Conservation (phyloP, 2,888 invertebrate genomes). For the Dicyrtomina minuta region DNA sequence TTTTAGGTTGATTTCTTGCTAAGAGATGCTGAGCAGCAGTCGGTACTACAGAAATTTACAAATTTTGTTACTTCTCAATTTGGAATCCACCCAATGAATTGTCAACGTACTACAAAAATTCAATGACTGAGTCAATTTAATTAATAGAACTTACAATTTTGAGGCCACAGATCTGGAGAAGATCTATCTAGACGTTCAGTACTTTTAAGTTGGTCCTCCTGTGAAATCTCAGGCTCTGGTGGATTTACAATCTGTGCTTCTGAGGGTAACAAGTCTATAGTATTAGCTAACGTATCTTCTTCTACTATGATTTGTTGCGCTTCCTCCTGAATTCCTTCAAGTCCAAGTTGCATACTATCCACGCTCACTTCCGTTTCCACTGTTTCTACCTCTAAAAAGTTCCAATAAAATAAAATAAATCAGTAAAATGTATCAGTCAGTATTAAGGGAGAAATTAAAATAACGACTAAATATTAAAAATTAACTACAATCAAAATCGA, state of each 20-base stretch:
- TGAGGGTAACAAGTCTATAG: constrained; percentile 36
- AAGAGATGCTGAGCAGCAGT: constrained; percentile 50
- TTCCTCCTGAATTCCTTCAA: constrained; percentile 38
- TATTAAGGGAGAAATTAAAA: background rate
- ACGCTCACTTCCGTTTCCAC: constrained; percentile 35
- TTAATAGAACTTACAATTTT: constrained; percentile 83
- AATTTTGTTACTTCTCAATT: too few relatives aligned
- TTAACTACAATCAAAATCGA: too few relatives aligned
- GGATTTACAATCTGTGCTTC: constrained; percentile 34
- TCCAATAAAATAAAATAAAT: background rate
- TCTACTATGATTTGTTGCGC: constrained; percentile 38
- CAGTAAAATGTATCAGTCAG: background rate
- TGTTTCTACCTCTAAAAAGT: constrained; percentile 24
- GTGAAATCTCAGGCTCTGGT: constrained; percentile 47
- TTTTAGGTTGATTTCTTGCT: constrained; percentile 47
- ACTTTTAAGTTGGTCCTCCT: constrained; percentile 77
- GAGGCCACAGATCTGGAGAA: constrained; percentile 96
- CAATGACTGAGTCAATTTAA: too few relatives aligned
- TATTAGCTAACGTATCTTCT: constrained; percentile 29
- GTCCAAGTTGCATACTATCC: constrained; percentile 28
- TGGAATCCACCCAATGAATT: too few relatives aligned
- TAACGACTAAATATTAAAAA: too few relatives aligned
- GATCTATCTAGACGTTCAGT: constrained; percentile 87
- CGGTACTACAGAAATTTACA: constrained; percentile 62
- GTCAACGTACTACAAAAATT: too few relatives aligned